Evolutionary conservation across 2,797 vertebrate species (phyloP).

Genomic region (Pyrocephalus nanus): DNA sequence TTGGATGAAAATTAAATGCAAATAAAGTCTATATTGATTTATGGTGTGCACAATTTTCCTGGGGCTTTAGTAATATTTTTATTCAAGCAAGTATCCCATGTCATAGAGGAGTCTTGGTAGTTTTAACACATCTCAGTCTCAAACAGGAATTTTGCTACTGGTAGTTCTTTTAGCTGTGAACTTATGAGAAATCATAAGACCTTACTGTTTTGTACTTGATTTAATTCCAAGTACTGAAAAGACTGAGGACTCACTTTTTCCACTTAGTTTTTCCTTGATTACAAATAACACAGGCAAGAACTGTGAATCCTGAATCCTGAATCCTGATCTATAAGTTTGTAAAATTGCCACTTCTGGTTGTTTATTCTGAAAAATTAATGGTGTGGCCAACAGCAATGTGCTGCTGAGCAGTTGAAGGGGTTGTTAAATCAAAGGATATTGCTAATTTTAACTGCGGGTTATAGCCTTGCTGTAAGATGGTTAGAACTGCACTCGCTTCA

Average conservation of each 20-base stretch:
- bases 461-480: not conserved
- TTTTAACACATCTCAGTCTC: not conserved
- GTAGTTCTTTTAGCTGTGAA: not conserved
- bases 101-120: not conserved
- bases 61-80: constrained; percentile 65
- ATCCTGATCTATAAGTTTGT: not conserved
- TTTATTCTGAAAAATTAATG: not conserved
- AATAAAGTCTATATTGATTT: constrained; percentile 68
- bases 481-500: not conserved
- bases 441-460: not conserved
- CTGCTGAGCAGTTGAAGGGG: not conserved
- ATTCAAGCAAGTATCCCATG: not conserved
- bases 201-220: not conserved
- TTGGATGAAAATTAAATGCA: constrained; percentile 69
- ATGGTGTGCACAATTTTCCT: constrained; percentile 52
- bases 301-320: not conserved
- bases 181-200: not conserved
- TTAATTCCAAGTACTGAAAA: not conserved
- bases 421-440: not conserved
- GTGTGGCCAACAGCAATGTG: not conserved
- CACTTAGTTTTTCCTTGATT: not conserved
- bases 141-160: not conserved
- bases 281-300: not conserved
- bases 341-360: not conserved
- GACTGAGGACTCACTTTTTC: not conserved